Conservation (phyloP, 64 coral and sea anemone genomes). For the Porites lutea region DNA sequence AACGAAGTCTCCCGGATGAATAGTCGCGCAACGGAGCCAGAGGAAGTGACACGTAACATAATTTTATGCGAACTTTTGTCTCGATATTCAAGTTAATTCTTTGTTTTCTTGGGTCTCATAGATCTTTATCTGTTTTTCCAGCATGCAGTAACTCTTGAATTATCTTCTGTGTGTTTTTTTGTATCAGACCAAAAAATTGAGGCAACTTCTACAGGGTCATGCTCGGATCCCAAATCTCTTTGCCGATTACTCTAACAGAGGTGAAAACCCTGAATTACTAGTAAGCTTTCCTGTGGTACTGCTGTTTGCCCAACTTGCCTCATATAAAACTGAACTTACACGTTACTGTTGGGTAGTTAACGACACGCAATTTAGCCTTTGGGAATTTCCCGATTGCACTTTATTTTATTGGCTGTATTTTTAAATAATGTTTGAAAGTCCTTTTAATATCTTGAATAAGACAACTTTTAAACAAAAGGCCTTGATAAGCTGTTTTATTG, state of each 20-base stretch:
- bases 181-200: too few relatives aligned
- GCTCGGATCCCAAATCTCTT: too few relatives aligned
- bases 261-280: too few relatives aligned
- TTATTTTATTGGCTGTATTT: not conserved
- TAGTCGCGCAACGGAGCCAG: conserved; percentile 8
- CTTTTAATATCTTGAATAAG: not conserved
- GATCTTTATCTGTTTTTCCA: conserved; percentile 10
- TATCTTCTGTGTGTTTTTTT: too few relatives aligned
- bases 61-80: conserved; percentile 35
- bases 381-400: not conserved
- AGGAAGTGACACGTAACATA: conserved; percentile 38
- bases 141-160: not conserved
- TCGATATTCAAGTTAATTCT: not conserved
- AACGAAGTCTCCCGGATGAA: conserved; percentile 24
- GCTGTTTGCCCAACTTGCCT: too few relatives aligned
- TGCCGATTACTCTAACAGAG: too few relatives aligned
- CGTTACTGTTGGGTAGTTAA: too few relatives aligned
- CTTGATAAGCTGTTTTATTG: not conserved
- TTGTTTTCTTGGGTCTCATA: not conserved
- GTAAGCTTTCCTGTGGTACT: too few relatives aligned
- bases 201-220: too few relatives aligned
- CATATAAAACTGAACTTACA: too few relatives aligned
- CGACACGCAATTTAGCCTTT: too few relatives aligned
- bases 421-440: not conserved
- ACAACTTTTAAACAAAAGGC: not conserved